Base-by-base conservation (phyloP, 2,888 invertebrate species). In the Lypha dubia region DNA sequence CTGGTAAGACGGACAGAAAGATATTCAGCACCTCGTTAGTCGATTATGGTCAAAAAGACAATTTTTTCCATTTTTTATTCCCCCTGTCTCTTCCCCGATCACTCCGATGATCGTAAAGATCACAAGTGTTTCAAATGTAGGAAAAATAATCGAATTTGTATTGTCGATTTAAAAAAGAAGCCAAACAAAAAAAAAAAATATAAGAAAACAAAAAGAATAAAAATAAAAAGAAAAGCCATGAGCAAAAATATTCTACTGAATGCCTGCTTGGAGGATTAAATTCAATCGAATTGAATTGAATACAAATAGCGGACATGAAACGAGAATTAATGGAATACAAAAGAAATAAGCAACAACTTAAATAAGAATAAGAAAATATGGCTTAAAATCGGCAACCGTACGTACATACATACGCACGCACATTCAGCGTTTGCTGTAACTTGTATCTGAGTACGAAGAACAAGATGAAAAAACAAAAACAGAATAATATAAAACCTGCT, bases 21-120 rank as follows among this genome's bases (percentile, higher is more conserved):
- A 77, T 73, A 76, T 85, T 87, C 88, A 87, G 84, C 88, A 91
- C 89, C 91, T 90, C 90, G 90, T 90, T 90, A 90, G 90, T 89
- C 83, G 84, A 83, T 79, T 86, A 83, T 86, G 85, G 82, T 80
- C 79, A 86, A 82, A 79, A 82, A 83, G 70, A 56, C 77, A 84
- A 79, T 74, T 82, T 77, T 83, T 79, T 80, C 41, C 38, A 63
- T 88, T 89, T 88, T 88, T 88, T 88, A 87, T 87, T 88, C 85
- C 84, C 86, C 7, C n/a, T n/a, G n/a, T n/a, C n/a, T 13, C 24
- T 24, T 49, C 11, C 28, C 9, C 35, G 0, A 1, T 15, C 2
- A 22, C 13, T 7, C 7, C n/a, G n/a, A n/a, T n/a, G n/a, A 28
- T 1, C 1, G 0, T 5, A 58, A 24, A 13, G 63, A 84, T 86